Evolutionary conservation across 2,888 invertebrate genomes (phyloP), one percentile per base, ranked within the genome.

Genomic region (Athalia rosae): DNA sequence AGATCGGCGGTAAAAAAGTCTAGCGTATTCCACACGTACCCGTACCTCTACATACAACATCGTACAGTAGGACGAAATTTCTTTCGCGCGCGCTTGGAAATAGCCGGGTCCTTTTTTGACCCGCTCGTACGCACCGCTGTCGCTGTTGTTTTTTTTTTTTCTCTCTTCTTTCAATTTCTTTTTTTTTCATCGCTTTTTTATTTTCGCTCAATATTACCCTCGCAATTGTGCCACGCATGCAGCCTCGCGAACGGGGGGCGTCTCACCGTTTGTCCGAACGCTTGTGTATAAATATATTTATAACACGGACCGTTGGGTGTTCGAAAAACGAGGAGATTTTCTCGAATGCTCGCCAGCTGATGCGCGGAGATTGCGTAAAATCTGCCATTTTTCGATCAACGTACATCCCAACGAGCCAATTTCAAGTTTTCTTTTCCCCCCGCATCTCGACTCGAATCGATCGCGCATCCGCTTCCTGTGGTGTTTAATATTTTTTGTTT

Each of bases 1-100:
- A 50, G 9, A 67, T 67, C 53, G 50, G 41, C 4, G 11, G 50
- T 15, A 50, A 79, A 78, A 79, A 82, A 82, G 82, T 79, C 77
- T 61, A 71, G 85, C 83, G 82, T 78, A 78, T 81, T 78, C 80
- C 66, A 67, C 6, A 53, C 53, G n/a, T n/a, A 53, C 53, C 53
- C 11, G 11, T 11, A 11, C 9, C 3, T 53, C 53, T 9, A 53
- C 11, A 11, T n/a, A n/a, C 61, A 4, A 4, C 15, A 8, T 15
- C n/a, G 61, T 13, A n/a, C 11, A 13, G 79, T 83, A 77, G 78
- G 78, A 81, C 79, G 80, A 82, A 83, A 85, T 86, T 85, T 85
- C 85, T 86, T 85, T 84, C 84, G 84, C 86, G 85, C 84, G 84
- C 86, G 85, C 86, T 71, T 85, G 84, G 81, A 82, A 83, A 81